Evolutionary conservation across 2,797 vertebrate species (phyloP), one percentile per base, ranked within the genome.

Genomic region (Merluccius polli): DNA sequence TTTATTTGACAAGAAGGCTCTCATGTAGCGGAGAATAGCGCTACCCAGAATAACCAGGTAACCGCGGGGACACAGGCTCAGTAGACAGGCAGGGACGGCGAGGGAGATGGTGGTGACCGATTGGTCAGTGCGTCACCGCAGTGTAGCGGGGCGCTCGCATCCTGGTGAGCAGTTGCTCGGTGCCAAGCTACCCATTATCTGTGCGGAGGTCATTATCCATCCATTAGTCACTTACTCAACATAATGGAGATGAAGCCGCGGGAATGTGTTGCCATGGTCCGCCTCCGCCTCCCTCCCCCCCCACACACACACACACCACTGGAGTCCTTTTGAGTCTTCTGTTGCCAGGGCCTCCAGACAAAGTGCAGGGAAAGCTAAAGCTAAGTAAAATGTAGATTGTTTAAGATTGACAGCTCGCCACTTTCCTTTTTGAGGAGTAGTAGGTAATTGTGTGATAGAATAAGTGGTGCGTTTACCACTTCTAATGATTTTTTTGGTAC

Each of bases 161-260:
- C 76, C 80, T 79, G 87, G 79, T 78, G 77, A 88, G 82, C 89
- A 88, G 84, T 78, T 86, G 83, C 79, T 84, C 73, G 38, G 72
- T 85, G 85, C 83, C 81, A 82, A 79, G 85, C 80, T 81, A 84
- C 87, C 78, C 79, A 86, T 91, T 88, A 88, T 85, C 82, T 84
- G 73, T 72, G 81, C 78, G 71, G 27, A 84, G 87, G 88, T 89
- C 87, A 87, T 82, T 82, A 85, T 73, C 74, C 44, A 59, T 12
- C 70, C 78, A 81, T 91, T 86, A 89, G 75, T 89, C 84, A 86
- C 84, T 78, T 82, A 79, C 75, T 86, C 82, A 79, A 77, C 71
- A 38, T 79, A 87, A 83, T 81, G 82, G 71, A 87, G 83, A 87
- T 82, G 15, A 87, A 81, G 84, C 78, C 11, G 76, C 63, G 69